Evolutionary conservation across 2,797 vertebrate genomes (phyloP).

Genomic region (Todus mexicanus): DNA sequence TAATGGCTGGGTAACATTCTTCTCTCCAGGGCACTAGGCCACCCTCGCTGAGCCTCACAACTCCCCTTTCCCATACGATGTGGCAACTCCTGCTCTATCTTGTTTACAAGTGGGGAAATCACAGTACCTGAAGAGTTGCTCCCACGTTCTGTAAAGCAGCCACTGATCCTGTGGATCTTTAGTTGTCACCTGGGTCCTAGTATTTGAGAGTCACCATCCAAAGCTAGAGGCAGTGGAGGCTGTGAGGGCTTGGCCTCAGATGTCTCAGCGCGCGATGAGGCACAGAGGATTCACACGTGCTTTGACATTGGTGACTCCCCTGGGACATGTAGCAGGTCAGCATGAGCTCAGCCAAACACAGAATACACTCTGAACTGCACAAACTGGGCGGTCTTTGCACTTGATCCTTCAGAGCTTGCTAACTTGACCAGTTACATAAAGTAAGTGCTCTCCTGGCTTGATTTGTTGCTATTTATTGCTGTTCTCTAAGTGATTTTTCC

Average conservation of each 20-base stretch:
- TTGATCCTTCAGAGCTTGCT: neutral
- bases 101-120: neutral
- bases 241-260: neutral
- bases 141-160: neutral
- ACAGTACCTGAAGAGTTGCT: neutral
- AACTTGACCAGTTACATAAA: neutral
- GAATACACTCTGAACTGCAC: neutral
- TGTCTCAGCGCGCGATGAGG: neutral
- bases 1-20: neutral
- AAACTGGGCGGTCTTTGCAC: neutral
- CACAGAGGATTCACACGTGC: neutral
- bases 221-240: neutral
- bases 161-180: neutral
- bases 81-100: neutral
- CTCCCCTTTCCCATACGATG: neutral
- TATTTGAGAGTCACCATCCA: neutral
- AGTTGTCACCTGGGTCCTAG: neutral
- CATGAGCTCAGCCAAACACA: neutral
- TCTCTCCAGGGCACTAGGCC: neutral
- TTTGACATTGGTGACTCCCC: neutral
- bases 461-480: neutral
- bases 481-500: neutral
- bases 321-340: neutral
- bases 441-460: neutral
- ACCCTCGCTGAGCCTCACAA: neutral